These are phyloP conservation scores for Melipona bicolor DNA, from an alignment of 2,888 invertebrate species.

Conservation along the genomic window DNA sequence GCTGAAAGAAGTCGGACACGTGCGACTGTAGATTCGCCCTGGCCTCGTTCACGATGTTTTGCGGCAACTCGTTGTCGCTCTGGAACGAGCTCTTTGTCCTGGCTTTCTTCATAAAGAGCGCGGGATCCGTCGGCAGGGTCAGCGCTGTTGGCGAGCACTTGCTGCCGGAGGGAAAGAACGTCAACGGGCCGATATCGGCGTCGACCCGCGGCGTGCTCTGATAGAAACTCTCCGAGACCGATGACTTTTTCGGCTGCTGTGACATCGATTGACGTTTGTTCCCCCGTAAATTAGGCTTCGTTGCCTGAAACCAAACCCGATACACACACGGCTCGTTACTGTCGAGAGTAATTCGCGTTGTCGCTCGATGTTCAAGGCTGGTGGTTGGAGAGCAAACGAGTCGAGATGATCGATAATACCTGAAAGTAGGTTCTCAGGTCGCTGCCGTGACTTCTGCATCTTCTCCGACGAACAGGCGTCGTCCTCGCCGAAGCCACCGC, in stretches of 20 bases:
- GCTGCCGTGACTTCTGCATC: conserved; percentile 81
- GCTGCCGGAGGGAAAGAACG: conserved; percentile 70
- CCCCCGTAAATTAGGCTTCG: conserved; percentile 78
- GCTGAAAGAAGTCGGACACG: conserved; percentile 82
- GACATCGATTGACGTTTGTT: conserved; percentile 80
- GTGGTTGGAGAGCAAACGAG: neutral
- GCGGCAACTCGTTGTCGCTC: conserved; percentile 77
- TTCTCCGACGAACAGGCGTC: conserved; percentile 75
- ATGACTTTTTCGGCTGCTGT: conserved; percentile 70
- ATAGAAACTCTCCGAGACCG: conserved; percentile 80
- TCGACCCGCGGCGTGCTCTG: conserved; percentile 82
- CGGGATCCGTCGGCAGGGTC: conserved; percentile 78
- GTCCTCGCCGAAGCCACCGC: conserved; percentile 33
- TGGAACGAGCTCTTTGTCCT: conserved; percentile 64
- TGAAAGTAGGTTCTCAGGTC: conserved; percentile 82
- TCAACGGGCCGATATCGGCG: conserved; percentile 81
- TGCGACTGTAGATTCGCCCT: conserved; percentile 81
- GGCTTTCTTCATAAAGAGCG: conserved; percentile 64
- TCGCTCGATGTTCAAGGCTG: too few species aligned
- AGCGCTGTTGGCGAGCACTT: conserved; percentile 68
- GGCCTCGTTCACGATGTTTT: conserved; percentile 80
- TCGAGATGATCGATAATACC: conserved; percentile 68
- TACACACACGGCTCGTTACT: neutral
- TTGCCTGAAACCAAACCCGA: conserved; percentile 70
- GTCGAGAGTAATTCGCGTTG: neutral